A percentile compares a stretch with the other conserved stretches of the same genome.
Conservation (phyloP, 2,113 vertebrate genomes). For the Malurus alboscapulatus region DNA sequence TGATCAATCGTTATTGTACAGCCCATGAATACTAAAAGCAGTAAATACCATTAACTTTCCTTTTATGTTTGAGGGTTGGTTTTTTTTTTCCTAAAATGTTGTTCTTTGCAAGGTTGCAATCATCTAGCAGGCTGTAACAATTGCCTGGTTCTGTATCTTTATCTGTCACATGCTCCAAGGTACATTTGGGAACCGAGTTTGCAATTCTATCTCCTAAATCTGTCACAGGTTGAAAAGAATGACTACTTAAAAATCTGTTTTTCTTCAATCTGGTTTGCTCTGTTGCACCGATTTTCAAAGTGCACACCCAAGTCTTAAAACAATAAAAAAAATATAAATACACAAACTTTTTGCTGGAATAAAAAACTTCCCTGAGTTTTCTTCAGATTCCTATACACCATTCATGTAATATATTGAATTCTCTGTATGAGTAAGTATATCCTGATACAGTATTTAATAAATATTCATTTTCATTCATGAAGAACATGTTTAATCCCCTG, state of each 20-base stretch:
- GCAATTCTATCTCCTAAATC: not conserved
- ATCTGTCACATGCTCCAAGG: not conserved
- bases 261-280: not conserved
- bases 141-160: not conserved
- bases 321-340: not conserved
- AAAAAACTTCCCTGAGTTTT: not conserved
- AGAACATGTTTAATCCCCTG: slow-evolving; percentile 19
- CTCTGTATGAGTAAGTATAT: slow-evolving; percentile 13
- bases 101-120: not conserved
- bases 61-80: not conserved
- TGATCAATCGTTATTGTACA: not conserved
- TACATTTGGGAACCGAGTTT: not conserved
- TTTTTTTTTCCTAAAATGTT: not conserved
- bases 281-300: not conserved
- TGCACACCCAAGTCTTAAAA: not conserved
- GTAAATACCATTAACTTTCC: not conserved
- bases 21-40: not conserved
- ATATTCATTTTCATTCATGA: slow-evolving; percentile 35
- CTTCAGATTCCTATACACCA: not conserved
- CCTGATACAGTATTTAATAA: slow-evolving; percentile 38
- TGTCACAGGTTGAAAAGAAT: not conserved
- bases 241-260: not conserved
- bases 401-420: not conserved
- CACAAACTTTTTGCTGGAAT: not conserved
- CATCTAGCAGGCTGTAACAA: not conserved